Base-by-base conservation (phyloP, 2,888 invertebrate genomes). In the Notodonta ziczac region DNA sequence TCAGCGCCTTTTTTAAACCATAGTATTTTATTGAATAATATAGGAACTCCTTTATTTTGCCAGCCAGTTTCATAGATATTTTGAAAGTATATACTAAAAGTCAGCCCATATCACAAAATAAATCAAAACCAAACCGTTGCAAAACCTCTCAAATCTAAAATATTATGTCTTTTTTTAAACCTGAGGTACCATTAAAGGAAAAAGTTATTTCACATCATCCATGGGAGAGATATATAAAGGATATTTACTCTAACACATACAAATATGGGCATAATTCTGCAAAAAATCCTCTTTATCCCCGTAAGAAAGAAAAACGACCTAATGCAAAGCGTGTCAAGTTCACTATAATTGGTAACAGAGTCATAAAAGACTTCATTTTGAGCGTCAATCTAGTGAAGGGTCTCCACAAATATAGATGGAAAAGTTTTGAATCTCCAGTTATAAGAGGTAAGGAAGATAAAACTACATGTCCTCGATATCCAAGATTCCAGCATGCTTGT, bases 261-360 rank as follows among this genome's bases (percentile, higher is more conserved):
- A 88, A 86, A 77, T 74, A 85, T 75, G 84, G 78, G 4, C 93
- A 93, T 70, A 92, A 92, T 68, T 89, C 91, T 14, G 72, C 85
- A 13, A 74, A 80, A 13, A 92, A 93, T 67, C 87, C 87, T 9
- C 48, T 65, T 7, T 88, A 87, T 68, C 89, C 90, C 3, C 68
- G 67, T 4, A 78, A 77, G 62, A 78, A 81, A 60, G 72, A 75
- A 54, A 80, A 71, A 53, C 10, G 59, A 40, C 71, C 70, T 12
- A 53, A 71, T 48, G 56, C 65, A 56, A 61, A 82, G 13, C 75
- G 76, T 8, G 67, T 82, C 4, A 83, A 83, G 68, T 88, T 93
- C 65, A 87, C 84, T 2, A 70, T 93, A 2, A 81, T 92, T 57
- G 93, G 93, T 9, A 87, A 87, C 65, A 81, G 85, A 75, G 72